phyloP scores from a whole-genome alignment of 1,140 invertebrate species.

The Trichonephila inaurata region DNA sequence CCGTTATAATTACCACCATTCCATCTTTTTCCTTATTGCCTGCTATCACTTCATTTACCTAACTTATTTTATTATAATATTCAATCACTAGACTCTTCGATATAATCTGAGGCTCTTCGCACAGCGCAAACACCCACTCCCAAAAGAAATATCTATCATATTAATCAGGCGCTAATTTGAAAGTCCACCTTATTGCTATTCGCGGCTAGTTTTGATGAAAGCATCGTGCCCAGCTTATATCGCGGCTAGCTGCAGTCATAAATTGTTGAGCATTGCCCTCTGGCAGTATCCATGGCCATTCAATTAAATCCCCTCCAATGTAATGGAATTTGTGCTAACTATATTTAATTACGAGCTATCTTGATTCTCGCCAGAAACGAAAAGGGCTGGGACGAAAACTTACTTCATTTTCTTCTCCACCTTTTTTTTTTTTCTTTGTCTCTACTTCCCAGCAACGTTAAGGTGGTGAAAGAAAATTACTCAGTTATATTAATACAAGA shows the following conservation, averaged over 20 bases:
- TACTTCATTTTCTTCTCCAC: background rate
- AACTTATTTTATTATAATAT: conserved; percentile 35
- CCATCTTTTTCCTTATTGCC: background rate
- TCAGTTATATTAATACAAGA: conserved; percentile 39
- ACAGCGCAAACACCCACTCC: background rate
- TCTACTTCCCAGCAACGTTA: background rate
- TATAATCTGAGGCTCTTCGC: background rate
- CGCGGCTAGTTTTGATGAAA: conserved; percentile 2
- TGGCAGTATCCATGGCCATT: conserved; percentile 22
- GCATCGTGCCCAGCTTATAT: background rate
- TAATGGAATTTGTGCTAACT: conserved; percentile 53
- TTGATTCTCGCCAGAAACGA: conserved; percentile 13
- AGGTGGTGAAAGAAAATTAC: conserved; percentile 42
- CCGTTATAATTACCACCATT: background rate
- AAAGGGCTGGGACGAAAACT: background rate
- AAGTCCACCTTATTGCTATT: conserved; percentile 14
- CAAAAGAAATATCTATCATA: conserved; percentile 21
- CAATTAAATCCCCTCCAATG: conserved; percentile 42
- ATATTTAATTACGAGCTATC: conserved; percentile 53
- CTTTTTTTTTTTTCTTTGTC: background rate
- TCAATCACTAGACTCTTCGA: background rate
- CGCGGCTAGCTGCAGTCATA: conserved; percentile 10
- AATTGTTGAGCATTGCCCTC: conserved; percentile 51
- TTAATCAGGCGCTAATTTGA: conserved; percentile 31
- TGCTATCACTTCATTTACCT: background rate